Percentiles rank a stretch among this genome's conserved stretches.
Conservation (phyloP, 2,888 invertebrate genomes). For the Scaptodrosophila latifasciaeformis region DNA sequence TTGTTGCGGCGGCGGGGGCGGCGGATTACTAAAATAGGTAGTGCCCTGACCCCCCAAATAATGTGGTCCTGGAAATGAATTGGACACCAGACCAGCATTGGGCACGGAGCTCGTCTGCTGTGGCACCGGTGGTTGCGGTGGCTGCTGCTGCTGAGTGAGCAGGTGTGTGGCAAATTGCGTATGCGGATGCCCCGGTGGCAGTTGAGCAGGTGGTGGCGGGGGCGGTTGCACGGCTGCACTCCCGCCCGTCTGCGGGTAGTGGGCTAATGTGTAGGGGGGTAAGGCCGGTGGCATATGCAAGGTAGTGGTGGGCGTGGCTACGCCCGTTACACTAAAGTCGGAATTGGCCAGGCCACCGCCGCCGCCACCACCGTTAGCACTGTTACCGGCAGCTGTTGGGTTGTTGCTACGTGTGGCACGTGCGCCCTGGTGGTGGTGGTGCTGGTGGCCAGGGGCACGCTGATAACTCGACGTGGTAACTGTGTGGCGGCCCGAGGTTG, state of each 20-base stretch:
- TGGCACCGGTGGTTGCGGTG: conserved; percentile 33
- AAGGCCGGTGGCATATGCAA: conserved; percentile 20
- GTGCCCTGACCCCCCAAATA: conserved; percentile 31
- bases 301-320: conserved; percentile 30
- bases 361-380: conserved; percentile 37
- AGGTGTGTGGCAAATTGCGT: conserved; percentile 25
- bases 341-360: not conserved
- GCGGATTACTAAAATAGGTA: conserved; percentile 50
- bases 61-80: conserved; percentile 54
- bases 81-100: conserved; percentile 40
- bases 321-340: conserved; percentile 25
- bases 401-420: conserved; percentile 49
- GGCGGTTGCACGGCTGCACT: conserved; percentile 28
- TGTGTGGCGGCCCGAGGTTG: conserved; percentile 45
- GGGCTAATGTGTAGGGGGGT: conserved; percentile 29
- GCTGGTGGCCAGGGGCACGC: conserved; percentile 60
- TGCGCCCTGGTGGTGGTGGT: conserved; percentile 69
- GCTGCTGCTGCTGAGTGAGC: conserved; percentile 37
- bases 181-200: conserved; percentile 1
- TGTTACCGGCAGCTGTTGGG: conserved; percentile 24
- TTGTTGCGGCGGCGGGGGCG: conserved; percentile 55
- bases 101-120: conserved; percentile 33
- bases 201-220: conserved; percentile 21
- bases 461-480: conserved; percentile 72
- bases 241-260: conserved; percentile 19